Evolutionary conservation across 2,113 vertebrate species (phyloP), one percentile per base, ranked within the genome.

Genomic region (Leuciscus idus): DNA sequence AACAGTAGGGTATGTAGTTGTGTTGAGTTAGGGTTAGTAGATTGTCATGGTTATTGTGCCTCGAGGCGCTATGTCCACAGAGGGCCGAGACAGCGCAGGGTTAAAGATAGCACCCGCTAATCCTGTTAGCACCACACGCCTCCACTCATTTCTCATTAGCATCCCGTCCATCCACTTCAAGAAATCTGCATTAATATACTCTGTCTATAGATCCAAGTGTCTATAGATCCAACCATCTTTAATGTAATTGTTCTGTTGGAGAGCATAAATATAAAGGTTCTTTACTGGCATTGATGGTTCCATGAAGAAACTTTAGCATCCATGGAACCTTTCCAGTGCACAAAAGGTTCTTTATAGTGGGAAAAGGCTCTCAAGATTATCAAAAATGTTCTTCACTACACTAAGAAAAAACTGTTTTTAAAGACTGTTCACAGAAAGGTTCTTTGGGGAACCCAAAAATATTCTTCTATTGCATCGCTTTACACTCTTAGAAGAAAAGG

Each of bases 31-130:
- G 26, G 26, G 26, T 26, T 26, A 70, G 19, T 33, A 19, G 81
- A 82, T 82, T 82, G n/a, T 82, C 62, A 82, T 70, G 43, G 81
- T 55, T 82, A 52, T 82, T 30, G 19, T 70, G 43, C 19, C 62
- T 46, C 64, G 46, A 82, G 80, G n/a, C 43, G 2, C 62, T 36
- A 33, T 12, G 46, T 82, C 62, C 64, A 52, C 46, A 52, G 81
- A 70, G 62, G 46, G 77, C 10, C 46, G 30, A 82, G 81, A 70
- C 62, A 70, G 81, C 10, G 19, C 81, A 8, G 62, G 61, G 62
- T 82, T 82, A 82, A 82, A 82, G 81, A 82, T 82, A 82, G 81
- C 46, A 70, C 81, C 62, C 62, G 19, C 64, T 82, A 82, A 82
- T 82, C 62, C 62, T 52, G 81, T 70, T 82, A 82, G 62, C 46